Evolutionary conservation across 1,140 invertebrate species (phyloP), one percentile per base, ranked within the genome.

Genomic region (Idris sp.): DNA sequence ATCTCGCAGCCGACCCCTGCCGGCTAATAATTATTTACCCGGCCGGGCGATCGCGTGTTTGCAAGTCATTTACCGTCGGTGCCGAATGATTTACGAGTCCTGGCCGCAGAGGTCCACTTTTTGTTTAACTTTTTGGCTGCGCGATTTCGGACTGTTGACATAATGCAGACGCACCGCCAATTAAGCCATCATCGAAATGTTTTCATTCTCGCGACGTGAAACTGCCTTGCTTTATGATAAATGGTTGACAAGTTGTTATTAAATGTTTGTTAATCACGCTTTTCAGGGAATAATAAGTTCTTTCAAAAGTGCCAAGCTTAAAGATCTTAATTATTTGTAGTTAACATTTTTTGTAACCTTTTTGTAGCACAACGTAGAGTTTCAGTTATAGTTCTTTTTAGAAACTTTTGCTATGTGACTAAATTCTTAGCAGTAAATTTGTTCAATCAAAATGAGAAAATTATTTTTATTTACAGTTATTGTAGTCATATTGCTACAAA

Each of bases 201-300:
- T 53, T 53, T 61, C 38, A 36, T 58, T 43, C 14, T n/a, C 26
- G 22, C 31, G 41, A 56, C 31, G 14, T 49, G n/a, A 51, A 49
- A 35, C 28, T 28, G 41, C 41, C 40, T 56, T 43, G 48, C 40
- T 4, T 43, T 53, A 18, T 51, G 35, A 59, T 68, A 59, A 68
- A 58, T 35, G 49, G 41, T 14, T 43, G 51, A 51, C 56, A 58
- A 49, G 53, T 22, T 68, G 18, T 59, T 31, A 68, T 68, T 58
- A 53, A 69, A 53, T 28, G 38, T 69, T 53, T 54, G 46, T 69
- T 69, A 53, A 69, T 59, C 59, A 59, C 25, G 38, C 36, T 53
- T 36, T 15, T 69, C 44, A 59, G 53, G 46, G 35, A 69, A 59
- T 59, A 59, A 69, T 58, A 58, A 68, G 33, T 26, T 14, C 6